Evolutionary conservation across 1,140 invertebrate genomes (phyloP), one percentile per base, ranked within the genome.

Genomic region (Drosophila sp.): DNA sequence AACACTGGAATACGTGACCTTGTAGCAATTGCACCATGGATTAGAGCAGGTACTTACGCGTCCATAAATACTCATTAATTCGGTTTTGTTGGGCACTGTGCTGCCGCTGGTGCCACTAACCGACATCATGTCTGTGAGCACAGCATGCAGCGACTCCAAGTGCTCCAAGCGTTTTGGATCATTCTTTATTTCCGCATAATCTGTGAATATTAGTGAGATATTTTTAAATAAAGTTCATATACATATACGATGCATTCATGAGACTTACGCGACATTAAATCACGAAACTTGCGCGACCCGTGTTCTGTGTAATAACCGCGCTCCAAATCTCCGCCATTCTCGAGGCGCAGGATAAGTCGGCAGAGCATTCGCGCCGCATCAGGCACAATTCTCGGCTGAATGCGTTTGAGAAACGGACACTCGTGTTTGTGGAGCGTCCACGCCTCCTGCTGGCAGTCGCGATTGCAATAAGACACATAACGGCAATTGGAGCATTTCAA

Each of bases 191-290:
- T 97, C 94, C 2, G 94, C 92, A 90, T 96, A 96, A 94, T 97
- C 96, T 94, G 93, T 13, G 2, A 9, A 4, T 16, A 29, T 4
- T 29, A 1, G 2, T 7, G 11, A 9, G 0, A 32, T 2, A 11
- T 13, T 29, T 43, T 1, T 4, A 8, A 9, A 13, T 11, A 6
- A 14, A 4, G 0, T 36, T 8, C 9, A 11, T n/a, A n/a, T n/a
- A n/a, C n/a, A 13, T 38, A 13, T n/a, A 11, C 13, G 4, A 13
- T 3, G 0, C 0, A 1, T 6, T 29, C 7, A 16, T 8, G 1
- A 2, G 4, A 94, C 95, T 94, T 93, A 97, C 96, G 97, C 21
- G 96, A 96, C 96, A 97, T 97, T 4, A 97, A 91, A 92, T 97
- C 96, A 74, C 95, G 95, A 92, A 97, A 97, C 91, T 94, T 94